Conservation (phyloP, 2,888 invertebrate species). For the Leptinotarsa peninsularis region DNA sequence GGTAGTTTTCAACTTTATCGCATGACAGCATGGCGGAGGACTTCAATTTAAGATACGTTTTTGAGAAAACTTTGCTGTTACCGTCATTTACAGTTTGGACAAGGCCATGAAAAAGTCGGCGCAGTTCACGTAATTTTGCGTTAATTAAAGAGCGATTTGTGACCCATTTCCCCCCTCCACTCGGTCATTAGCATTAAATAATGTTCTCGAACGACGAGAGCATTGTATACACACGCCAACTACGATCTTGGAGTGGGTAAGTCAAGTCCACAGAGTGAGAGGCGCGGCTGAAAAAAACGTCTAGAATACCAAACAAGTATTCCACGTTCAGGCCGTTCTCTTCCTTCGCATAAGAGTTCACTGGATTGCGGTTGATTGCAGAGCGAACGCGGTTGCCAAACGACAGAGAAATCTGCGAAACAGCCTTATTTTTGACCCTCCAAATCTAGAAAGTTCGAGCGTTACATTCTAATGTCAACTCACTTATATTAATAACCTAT, state of each 20-base stretch:
- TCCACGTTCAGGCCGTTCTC: constrained; percentile 29
- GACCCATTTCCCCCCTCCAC: constrained; percentile 3
- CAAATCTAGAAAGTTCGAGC: no score
- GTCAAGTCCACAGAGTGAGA: constrained; percentile 33
- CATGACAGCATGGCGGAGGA: background rate
- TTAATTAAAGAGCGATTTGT: constrained; percentile 8
- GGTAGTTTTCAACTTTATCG: background rate
- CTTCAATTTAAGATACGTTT: no score
- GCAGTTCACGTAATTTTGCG: background rate
- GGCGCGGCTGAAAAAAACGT: constrained; percentile 32
- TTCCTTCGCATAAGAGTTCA: constrained; percentile 34
- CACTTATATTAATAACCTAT: no score
- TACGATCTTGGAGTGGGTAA: constrained; percentile 30
- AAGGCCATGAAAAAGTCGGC: background rate
- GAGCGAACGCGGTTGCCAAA: constrained; percentile 1
- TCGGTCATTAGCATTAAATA: constrained; percentile 4
- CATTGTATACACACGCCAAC: constrained; percentile 15
- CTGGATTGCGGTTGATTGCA: constrained; percentile 9
- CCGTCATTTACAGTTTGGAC: background rate
- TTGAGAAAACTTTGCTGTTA: background rate
- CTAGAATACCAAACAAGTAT: constrained; percentile 36
- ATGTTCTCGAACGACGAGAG: constrained; percentile 14
- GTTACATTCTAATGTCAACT: no score
- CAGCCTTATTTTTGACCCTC: no score
- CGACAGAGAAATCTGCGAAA: background rate